A percentile compares a stretch with the other conserved stretches of the same genome.
phyloP scores from a whole-genome alignment of 2,888 invertebrate genomes.

The Morpho deidamia region DNA sequence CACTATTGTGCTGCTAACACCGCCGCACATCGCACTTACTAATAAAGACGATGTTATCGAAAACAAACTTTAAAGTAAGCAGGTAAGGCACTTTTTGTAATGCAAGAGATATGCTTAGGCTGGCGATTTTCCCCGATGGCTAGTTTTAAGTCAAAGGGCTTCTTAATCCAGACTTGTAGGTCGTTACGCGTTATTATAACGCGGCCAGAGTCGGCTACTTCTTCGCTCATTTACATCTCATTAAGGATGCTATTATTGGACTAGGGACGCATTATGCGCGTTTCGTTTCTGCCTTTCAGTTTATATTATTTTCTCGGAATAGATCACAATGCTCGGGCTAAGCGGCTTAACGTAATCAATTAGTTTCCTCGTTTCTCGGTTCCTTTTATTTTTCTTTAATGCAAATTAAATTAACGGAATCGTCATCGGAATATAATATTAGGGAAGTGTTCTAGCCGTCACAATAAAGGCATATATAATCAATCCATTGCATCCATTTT shows the following conservation, averaged over 20 bases:
- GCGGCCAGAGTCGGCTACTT: constrained; percentile 67
- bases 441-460: too few relatives aligned
- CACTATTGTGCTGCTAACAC: constrained; percentile 69
- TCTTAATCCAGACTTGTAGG: constrained; percentile 79
- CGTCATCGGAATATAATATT: not conserved
- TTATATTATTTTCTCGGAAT: constrained; percentile 17
- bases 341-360: constrained; percentile 11
- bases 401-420: constrained; percentile 1
- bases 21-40: constrained; percentile 63
- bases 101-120: constrained; percentile 33
- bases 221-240: constrained; percentile 79
- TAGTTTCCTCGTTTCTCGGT: constrained; percentile 6
- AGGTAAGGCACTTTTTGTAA: constrained; percentile 32
- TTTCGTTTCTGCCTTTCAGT: constrained; percentile 21
- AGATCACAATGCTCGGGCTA: constrained; percentile 9
- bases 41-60: constrained; percentile 29
- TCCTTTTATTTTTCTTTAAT: not conserved
- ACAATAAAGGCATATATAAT: too few relatives aligned
- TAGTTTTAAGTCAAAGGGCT: constrained; percentile 76
- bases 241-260: constrained; percentile 73
- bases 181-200: constrained; percentile 79
- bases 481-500: too few relatives aligned
- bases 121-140: constrained; percentile 54
- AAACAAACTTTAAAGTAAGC: constrained; percentile 33
- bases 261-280: constrained; percentile 36